Evolutionary conservation across 2,888 invertebrate genomes (phyloP).

Genomic region (Oscheius sp.): DNA sequence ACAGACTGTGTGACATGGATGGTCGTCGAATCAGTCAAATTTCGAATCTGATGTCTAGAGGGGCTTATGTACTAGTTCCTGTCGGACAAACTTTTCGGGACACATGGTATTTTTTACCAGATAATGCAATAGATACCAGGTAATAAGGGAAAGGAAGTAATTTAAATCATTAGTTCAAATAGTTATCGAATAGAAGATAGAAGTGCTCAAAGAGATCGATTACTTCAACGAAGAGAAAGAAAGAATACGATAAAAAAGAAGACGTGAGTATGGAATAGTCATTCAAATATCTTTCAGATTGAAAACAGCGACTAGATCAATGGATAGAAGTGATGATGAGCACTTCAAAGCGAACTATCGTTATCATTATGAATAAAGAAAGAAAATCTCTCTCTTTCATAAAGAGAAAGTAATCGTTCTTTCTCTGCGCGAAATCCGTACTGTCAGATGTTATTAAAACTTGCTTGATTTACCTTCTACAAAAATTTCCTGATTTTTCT

Average conservation of each 20-base stretch:
- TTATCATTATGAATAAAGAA: too few species aligned
- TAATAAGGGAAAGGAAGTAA: constrained; percentile 18
- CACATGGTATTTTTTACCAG: constrained; percentile 66
- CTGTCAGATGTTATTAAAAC: too few species aligned
- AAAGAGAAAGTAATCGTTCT: too few species aligned
- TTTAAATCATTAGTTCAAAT: constrained; percentile 41
- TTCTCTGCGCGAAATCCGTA: too few species aligned
- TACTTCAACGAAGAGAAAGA: constrained; percentile 45
- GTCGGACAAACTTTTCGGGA: constrained; percentile 62
- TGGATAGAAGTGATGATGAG: too few species aligned
- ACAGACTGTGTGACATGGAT: constrained; percentile 60
- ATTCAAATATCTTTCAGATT: too few species aligned
- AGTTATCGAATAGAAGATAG: constrained; percentile 49
- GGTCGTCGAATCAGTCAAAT: constrained; percentile 54
- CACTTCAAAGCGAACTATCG: too few species aligned
- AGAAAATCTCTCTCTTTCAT: too few species aligned
- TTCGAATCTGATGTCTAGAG: constrained; percentile 61
- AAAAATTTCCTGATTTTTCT: too few species aligned
- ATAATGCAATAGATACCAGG: constrained; percentile 67
- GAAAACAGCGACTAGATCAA: too few species aligned
- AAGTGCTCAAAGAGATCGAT: constrained; percentile 59
- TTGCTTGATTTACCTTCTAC: too few species aligned
- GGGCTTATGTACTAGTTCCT: constrained; percentile 61
- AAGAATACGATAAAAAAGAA: constrained; percentile 16
- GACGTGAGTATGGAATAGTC: background rate